Evolutionary conservation across 1,140 invertebrate genomes (phyloP).

Genomic region (Zaprionus kolodkinae): DNA sequence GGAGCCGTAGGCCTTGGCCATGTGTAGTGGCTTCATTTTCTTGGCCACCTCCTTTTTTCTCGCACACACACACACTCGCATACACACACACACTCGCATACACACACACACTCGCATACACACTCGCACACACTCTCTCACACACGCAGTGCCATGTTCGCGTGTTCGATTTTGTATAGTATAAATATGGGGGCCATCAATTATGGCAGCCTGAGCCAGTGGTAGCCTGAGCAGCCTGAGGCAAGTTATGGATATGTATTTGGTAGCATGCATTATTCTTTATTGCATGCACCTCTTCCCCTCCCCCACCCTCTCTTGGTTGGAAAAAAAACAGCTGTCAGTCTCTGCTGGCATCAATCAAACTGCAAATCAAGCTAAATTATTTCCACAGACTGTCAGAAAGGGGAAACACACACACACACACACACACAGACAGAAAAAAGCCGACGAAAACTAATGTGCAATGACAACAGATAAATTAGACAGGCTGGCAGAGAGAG

Average conservation of each 20-base stretch:
- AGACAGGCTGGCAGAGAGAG: neutral
- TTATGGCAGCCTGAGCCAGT: slow-evolving; percentile 72
- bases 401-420: neutral
- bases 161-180: slow-evolving; percentile 49
- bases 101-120: neutral
- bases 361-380: slow-evolving; percentile 66
- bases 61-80: neutral
- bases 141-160: neutral
- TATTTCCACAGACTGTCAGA: slow-evolving; percentile 50
- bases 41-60: slow-evolving; percentile 28
- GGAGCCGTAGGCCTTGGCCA: slow-evolving; percentile 28
- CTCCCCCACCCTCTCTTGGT: too few species aligned
- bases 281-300: neutral
- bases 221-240: neutral
- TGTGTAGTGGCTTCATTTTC: slow-evolving; percentile 11
- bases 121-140: neutral
- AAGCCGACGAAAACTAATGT: slow-evolving; percentile 25
- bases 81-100: neutral
- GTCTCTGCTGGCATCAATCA: slow-evolving; percentile 59
- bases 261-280: slow-evolving; percentile 27
- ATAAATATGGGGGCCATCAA: slow-evolving; percentile 68
- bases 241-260: slow-evolving; percentile 7
- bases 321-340: neutral
- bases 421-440: neutral
- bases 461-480: slow-evolving; percentile 19